Base-by-base conservation (phyloP, 2,888 invertebrate species). In the Pollenia angustigena region DNA sequence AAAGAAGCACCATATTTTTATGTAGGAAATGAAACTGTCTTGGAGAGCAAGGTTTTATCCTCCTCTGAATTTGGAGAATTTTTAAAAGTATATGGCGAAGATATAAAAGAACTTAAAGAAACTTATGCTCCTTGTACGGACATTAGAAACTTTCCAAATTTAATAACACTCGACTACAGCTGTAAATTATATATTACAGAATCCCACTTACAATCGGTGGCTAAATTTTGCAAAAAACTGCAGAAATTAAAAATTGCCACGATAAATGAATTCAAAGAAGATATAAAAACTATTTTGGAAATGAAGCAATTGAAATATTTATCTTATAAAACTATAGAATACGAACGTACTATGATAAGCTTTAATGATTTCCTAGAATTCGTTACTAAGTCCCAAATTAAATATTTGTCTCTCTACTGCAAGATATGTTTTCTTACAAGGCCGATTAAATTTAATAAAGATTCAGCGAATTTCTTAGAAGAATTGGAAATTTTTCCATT, bases 61-160 rank as follows among this genome's bases (percentile, higher is more conserved):
- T n/a, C 14, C 10, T 10, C 9, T 6, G 71, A 48, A 12, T 4
- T 71, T 4, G 71, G 52, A 12, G 52, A 71, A 12, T 71, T 71
- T 16, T n/a, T 71, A 18, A 23, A 56, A n/a, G n/a, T 71, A 32
- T 71, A 56, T 71, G 71, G 9, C 10, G 23, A 72, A 1, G 44
- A 72, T 11, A 42, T 72, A 7, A 52, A 72, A 7, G 44, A 56
- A 4, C 12, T 72, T 7, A 58, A 4, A 2, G 18, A 56, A 16
- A 56, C 18, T 9, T 12, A 46, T 58, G 44, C 11, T 42, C 9
- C 0, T 2, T 16, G 12, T 16, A 2, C 58, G 14, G 18, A 58
- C 14, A 23, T 14, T 4, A 23, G 42, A 10, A 16, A 3, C 0
- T 44, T 42, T 14, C 14, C 9, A 11, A 72, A 58, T 56, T 56